phyloP scores from a whole-genome alignment of 1,140 invertebrate species.

The Drosophila grimshawi region DNA sequence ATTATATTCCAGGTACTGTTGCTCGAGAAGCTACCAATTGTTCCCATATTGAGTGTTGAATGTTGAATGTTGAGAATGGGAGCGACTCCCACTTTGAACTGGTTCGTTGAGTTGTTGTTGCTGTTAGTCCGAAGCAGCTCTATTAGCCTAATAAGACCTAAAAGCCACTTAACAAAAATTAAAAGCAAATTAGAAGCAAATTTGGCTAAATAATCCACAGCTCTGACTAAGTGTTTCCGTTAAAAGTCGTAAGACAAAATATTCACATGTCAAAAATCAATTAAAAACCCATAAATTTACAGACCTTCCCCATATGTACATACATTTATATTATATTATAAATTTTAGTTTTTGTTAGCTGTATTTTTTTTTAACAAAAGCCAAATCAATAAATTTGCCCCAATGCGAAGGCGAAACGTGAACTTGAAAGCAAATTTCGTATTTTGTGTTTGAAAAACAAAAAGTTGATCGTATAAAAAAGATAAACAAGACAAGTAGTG shows the following conservation, averaged over 20 bases:
- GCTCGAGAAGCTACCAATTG: slow-evolving; percentile 30
- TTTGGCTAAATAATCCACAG: slow-evolving; percentile 22
- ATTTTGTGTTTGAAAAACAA: slow-evolving; percentile 29
- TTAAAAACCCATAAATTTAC: slow-evolving; percentile 40
- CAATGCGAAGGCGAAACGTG: slow-evolving; percentile 48
- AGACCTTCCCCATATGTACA: slow-evolving; percentile 31
- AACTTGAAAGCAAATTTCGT: slow-evolving; percentile 35
- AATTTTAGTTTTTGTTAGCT: slow-evolving; percentile 18
- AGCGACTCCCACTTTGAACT: slow-evolving; percentile 2
- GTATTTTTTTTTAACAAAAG: slow-evolving; percentile 37
- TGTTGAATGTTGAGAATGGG: slow-evolving; percentile 42
- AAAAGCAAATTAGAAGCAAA: slow-evolving; percentile 7
- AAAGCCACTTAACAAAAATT: slow-evolving; percentile 16
- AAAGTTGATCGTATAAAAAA: neutral
- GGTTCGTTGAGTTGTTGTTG: neutral
- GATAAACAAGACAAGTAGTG: slow-evolving; percentile 1
- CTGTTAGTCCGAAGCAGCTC: neutral
- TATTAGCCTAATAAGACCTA: slow-evolving; percentile 32
- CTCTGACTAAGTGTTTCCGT: slow-evolving; percentile 8
- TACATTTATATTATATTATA: neutral
- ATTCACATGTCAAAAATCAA: slow-evolving; percentile 24
- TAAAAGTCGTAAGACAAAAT: slow-evolving; percentile 6
- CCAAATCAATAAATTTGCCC: slow-evolving; percentile 46
- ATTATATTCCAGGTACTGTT: slow-evolving; percentile 50
- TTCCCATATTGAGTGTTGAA: slow-evolving; percentile 1